Evolutionary conservation across 2,888 invertebrate species (phyloP), one percentile per base, ranked within the genome.

Genomic region (Spisula subtruncata): DNA sequence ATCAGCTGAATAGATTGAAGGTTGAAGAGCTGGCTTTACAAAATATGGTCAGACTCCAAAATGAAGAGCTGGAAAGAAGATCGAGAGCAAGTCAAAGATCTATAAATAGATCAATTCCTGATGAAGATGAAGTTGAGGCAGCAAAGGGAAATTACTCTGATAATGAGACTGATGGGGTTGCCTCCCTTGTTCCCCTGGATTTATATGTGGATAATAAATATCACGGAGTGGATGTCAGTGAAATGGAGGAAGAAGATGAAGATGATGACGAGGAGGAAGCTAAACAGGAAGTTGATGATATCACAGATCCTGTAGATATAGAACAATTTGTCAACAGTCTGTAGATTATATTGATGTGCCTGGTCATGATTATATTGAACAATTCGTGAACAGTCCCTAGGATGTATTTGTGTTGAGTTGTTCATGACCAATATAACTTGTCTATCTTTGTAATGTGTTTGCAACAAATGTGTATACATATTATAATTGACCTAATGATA

Each of bases 1-100:
- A 94, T 79, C 95, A 95, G 89, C 88, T 94, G 14, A 95, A 94
- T 84, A 91, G 94, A 80, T 88, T 95, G n/a, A 94, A 94, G 91
- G 92, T 92, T 8, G 92, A 92, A 48, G 92, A 92, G 79, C 84
- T 92, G 25, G 90, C 92, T 18, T 71, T 92, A 16, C 92, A 92
- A 60, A 92, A 92, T 71, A 82, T 90, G 51, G 90, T 89, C 16
- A 41, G 90, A 81, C 80, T 90, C 25, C 90, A 92, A 80, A 90
- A 85, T 80, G 92, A 92, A 80, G 90, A 87, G 35, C 71, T 89
- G 25, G 89, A 90, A 29, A 60, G 82, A 20, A 71, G 56, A 51
- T 80, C 88, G 20, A 71, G 88, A 29, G 88, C 81, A 0, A 89
- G 85, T 16, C 79, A 71, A 46, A 56, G 81, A 20, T 86, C 86